Conservation (phyloP, 1,140 invertebrate genomes). For the Trichoplusia ni region DNA sequence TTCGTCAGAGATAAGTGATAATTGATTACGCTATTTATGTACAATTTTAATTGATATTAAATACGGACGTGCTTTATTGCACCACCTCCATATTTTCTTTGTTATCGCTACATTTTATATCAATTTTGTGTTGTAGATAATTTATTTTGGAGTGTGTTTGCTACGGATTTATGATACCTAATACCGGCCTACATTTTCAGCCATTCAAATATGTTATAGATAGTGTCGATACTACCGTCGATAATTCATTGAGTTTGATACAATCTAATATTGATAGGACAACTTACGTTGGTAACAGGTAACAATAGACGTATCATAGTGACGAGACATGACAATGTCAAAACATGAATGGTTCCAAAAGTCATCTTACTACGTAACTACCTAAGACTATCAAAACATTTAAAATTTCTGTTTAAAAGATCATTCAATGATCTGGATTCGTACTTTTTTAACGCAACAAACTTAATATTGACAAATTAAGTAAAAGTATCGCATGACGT, state of each 20-base stretch:
- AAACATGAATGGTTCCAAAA: too few species aligned
- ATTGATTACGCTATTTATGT: slow-evolving; percentile 7
- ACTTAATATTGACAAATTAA: too few species aligned
- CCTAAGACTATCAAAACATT: too few species aligned
- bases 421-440: too few species aligned
- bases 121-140: not conserved
- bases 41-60: slow-evolving; percentile 22
- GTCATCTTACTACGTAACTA: too few species aligned
- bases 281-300: slow-evolving; percentile 10
- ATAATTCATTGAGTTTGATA: slow-evolving; percentile 2
- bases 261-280: not conserved
- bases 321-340: too few species aligned
- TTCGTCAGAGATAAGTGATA: slow-evolving; percentile 25
- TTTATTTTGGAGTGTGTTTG: not conserved
- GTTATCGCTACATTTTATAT: slow-evolving; percentile 1
- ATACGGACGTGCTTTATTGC: not conserved
- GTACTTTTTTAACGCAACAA: too few species aligned
- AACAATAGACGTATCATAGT: too few species aligned
- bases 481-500: too few species aligned
- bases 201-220: not conserved
- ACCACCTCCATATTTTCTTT: not conserved
- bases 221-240: not conserved
- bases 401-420: too few species aligned
- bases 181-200: not conserved
- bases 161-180: not conserved